These are phyloP conservation scores for Aphaenogaster ashmeadi DNA, from an alignment of 1,140 invertebrate species.

Conservation along the genomic window DNA sequence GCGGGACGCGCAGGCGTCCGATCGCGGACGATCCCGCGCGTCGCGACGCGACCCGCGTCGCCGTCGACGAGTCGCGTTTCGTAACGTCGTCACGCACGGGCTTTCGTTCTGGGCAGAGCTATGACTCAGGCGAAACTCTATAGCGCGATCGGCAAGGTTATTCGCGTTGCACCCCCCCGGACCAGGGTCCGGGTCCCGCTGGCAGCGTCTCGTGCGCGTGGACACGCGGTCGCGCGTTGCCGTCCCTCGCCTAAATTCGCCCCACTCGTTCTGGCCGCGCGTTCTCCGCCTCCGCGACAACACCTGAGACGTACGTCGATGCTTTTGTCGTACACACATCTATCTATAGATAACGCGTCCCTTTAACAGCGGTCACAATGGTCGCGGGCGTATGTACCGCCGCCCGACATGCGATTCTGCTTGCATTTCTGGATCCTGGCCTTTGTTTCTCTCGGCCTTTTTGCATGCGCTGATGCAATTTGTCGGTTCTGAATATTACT, in stretches of 20 bases:
- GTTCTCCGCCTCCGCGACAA: slow-evolving; percentile 46
- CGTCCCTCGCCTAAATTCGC: slow-evolving; percentile 30
- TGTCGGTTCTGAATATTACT: not conserved
- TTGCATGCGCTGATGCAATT: not conserved
- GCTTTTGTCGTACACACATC: not conserved
- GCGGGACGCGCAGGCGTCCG: not conserved
- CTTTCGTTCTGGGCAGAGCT: slow-evolving; percentile 63
- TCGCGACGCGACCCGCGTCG: not conserved
- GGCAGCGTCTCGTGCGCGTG: slow-evolving; percentile 63
- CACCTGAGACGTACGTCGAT: slow-evolving; percentile 10
- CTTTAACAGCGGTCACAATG: slow-evolving; percentile 40
- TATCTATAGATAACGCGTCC: slow-evolving; percentile 57
- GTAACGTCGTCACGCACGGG: slow-evolving; percentile 79
- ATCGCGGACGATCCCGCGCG: not conserved
- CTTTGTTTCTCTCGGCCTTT: not conserved
- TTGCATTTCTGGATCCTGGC: not conserved
- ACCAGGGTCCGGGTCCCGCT: slow-evolving; percentile 30
- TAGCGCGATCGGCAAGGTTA: slow-evolving; percentile 80
- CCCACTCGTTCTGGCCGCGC: not conserved
- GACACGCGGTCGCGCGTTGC: slow-evolving; percentile 10
- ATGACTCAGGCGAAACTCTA: slow-evolving; percentile 80
- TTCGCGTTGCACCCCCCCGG: slow-evolving; percentile 70
- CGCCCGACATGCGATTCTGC: not conserved
- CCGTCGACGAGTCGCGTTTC: slow-evolving; percentile 67
- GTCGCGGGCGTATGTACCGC: not conserved